These are phyloP conservation scores for Phalacrocorax brasilianus DNA, from an alignment of 2,113 vertebrate species.

Conservation along the genomic window DNA sequence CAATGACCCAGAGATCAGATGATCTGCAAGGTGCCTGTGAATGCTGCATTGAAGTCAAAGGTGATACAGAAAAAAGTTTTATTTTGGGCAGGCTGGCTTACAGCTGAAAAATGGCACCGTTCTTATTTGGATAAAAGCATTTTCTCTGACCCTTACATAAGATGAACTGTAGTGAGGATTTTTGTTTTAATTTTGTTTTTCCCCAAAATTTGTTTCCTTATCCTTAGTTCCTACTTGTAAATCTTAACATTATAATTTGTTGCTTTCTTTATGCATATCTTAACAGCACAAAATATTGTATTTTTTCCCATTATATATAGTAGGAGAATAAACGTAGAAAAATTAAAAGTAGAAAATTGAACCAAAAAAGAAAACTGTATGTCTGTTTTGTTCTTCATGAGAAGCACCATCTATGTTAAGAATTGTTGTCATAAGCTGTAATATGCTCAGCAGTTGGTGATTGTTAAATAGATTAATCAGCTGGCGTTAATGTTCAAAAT, in stretches of 20 bases:
- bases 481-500: neutral
- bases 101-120: neutral
- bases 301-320: neutral
- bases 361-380: neutral
- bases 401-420: neutral
- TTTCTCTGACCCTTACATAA: neutral
- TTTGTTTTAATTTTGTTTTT: neutral
- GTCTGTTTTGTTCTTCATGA: neutral
- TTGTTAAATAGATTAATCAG: conserved; percentile 22
- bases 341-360: neutral
- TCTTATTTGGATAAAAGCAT: neutral
- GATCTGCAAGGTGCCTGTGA: neutral
- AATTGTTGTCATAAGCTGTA: neutral
- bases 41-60: neutral
- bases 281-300: neutral
- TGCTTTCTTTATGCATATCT: neutral
- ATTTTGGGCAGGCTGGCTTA: neutral
- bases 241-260: neutral
- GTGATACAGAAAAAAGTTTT: neutral
- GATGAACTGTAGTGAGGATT: neutral
- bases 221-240: neutral
- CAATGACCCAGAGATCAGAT: neutral
- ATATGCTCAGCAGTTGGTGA: neutral
- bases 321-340: neutral
- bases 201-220: neutral